Evolutionary conservation across 2,797 vertebrate species (phyloP), one percentile per base, ranked within the genome.

Genomic region (Manis crassicaudata): DNA sequence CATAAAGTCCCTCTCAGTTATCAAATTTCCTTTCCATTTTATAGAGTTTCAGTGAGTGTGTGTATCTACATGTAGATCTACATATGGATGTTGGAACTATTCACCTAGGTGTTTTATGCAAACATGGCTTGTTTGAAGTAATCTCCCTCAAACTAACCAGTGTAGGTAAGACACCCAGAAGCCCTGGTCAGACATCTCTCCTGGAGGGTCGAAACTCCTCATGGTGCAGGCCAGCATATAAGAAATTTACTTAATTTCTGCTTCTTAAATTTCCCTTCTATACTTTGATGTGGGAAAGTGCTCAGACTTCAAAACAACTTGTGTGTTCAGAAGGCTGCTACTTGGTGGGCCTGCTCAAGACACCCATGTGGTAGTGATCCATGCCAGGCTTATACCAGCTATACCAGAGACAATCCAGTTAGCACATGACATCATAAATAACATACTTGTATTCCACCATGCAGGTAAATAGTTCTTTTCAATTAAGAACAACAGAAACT

Each of bases 241-340:
- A 67, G 81, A 90, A 95, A 63, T 65, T n/a, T 58, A 46, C 35
- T 73, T 87, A 70, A 73, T 87, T 92, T 90, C 50, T 37, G 43
- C 77, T 80, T 92, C 67, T 75, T 82, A 95, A 90, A 40, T 6
- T 46, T 92, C 67, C 58, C 32, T 95, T 86, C 17, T 11, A 56
- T 12, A 90, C 58, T 90, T 90, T 80, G 65, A 95, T 58, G 32
- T 93, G 50, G 93, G 32, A 62, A 73, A 83, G 54, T 92, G 43
- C 81, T 96, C 79, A 83, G 84, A 80, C 80, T 91, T 83, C 18
- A 75, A 83, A 92, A 92, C 27, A 87, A 82, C 3, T 29, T 52
- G 68, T 40, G 14, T 18, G 58, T 58, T 68, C 43, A 77, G 84
- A 67, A 90, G 17, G 54, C 23, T 58, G 63, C n/a, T 43, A 5